Evolutionary conservation across 2,113 vertebrate genomes (phyloP).

Genomic region (Zosterops borbonicus): DNA sequence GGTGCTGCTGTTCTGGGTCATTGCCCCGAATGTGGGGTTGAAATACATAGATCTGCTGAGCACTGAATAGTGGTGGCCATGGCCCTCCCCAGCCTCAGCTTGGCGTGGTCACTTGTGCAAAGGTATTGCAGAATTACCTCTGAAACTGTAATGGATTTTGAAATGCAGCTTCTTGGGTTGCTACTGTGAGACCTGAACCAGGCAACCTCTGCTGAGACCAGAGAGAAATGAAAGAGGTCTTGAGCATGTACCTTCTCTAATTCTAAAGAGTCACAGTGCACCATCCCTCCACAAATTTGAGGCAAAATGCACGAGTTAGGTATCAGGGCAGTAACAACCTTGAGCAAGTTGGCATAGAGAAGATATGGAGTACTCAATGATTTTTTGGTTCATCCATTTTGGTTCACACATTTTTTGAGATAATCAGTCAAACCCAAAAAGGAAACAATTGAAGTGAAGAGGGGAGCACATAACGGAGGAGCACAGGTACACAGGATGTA

Average conservation of each 20-base stretch:
- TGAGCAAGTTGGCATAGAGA: neutral
- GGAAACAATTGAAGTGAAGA: neutral
- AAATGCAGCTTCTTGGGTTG: neutral
- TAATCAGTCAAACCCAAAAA: neutral
- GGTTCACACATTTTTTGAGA: neutral
- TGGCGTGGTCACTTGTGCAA: neutral
- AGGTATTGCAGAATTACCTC: neutral
- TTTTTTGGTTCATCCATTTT: neutral
- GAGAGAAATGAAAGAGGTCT: neutral
- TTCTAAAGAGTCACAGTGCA: too few relatives aligned
- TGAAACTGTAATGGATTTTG: neutral
- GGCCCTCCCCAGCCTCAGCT: too few relatives aligned
- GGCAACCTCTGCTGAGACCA: neutral
- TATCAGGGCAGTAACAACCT: neutral
- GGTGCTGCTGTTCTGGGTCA: too few relatives aligned
- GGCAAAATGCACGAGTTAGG: neutral
- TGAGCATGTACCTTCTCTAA: rapidly evolving
- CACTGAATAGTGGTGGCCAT: neutral
- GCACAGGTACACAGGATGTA: neutral
- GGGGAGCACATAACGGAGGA: neutral
- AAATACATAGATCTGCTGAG: neutral
- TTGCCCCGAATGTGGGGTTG: too few relatives aligned
- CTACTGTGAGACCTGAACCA: neutral
- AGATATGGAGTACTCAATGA: neutral
- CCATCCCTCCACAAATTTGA: neutral